Evolutionary conservation across 2,797 vertebrate species (phyloP), one percentile per base, ranked within the genome.

Genomic region (Phoxinus dragarum): DNA sequence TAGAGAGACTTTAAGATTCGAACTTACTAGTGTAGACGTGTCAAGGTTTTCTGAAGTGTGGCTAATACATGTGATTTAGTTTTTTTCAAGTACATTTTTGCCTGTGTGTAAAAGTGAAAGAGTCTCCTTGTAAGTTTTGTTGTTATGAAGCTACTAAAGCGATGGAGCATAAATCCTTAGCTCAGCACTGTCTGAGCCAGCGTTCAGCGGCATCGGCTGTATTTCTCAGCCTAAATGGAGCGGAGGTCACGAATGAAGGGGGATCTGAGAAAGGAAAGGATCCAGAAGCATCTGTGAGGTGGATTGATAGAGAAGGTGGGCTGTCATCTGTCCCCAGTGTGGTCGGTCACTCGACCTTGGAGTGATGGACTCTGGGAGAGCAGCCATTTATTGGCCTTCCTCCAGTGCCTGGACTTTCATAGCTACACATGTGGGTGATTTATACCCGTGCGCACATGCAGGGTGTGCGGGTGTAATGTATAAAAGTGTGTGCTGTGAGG

Each of bases 361-460:
- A 75, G 80, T 91, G 92, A 94, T 90, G 90, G 88, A 91, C 88
- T 87, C 86, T 61, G 85, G 83, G 90, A 91, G 80, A 54, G 80
- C 75, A 49, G 81, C 88, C 90, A 78, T 93, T 93, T 92, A 93
- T 82, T 75, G 68, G 54, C 74, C 73, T 74, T 78, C 59, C 77
- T 75, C 38, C 77, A 40, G 75, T 40, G 36, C 31, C 73, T 66
- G 81, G 73, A 67, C 91, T 90, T 89, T 93, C 91, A 87, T 84
- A 91, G 86, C 89, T 88, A 86, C 90, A 92, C 89, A 88, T 90
- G 87, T 78, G 61, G 88, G 86, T 95, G 94, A 95, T 94, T 95
- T 94, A 94, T 94, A 71, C 27, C 74, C 4, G 92, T 91, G 89
- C 82, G 81, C 87, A 90, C 90, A 89, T 90, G 84, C 88, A 91